A percentile compares a stretch with the other conserved stretches of the same genome.
These are phyloP conservation scores for Rhyacichthys aspro DNA, from an alignment of 2,797 vertebrate species.

Conservation along the genomic window DNA sequence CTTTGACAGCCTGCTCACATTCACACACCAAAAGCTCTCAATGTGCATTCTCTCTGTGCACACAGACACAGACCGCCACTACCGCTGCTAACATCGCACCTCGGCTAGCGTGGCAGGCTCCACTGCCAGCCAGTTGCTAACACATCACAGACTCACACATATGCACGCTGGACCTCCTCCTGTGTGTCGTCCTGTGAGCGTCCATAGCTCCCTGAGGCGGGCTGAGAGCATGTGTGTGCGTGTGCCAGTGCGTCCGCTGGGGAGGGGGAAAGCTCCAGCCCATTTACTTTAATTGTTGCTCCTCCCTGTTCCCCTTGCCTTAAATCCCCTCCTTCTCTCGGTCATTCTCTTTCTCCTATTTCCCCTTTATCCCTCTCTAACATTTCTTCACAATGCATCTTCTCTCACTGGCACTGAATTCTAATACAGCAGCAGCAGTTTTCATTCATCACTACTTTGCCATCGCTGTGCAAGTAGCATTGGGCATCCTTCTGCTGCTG, in stretches of 20 bases:
- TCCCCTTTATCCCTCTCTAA: slow-evolving; percentile 54
- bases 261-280: slow-evolving; percentile 63
- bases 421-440: slow-evolving; percentile 67
- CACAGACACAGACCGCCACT: slow-evolving; percentile 61
- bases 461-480: slow-evolving; percentile 43
- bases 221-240: slow-evolving; percentile 43
- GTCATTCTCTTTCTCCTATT: slow-evolving; percentile 56
- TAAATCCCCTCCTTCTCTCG: slow-evolving; percentile 55
- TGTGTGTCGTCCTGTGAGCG: slow-evolving; percentile 56
- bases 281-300: slow-evolving; percentile 70
- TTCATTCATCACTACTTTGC: slow-evolving; percentile 73
- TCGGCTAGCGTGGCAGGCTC: slow-evolving; percentile 63
- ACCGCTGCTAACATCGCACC: slow-evolving; percentile 65
- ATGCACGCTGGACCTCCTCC: slow-evolving; percentile 64
- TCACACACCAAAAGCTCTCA: slow-evolving; percentile 68
- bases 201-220: slow-evolving; percentile 68
- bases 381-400: slow-evolving; percentile 61
- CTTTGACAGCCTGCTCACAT: slow-evolving; percentile 73
- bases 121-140: slow-evolving; percentile 63
- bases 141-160: slow-evolving; percentile 57
- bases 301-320: slow-evolving; percentile 65
- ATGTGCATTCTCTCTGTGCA: slow-evolving; percentile 70
- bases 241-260: slow-evolving; percentile 26
- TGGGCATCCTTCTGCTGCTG: slow-evolving; percentile 36
- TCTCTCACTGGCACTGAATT: slow-evolving; percentile 59